Percentiles rank a stretch among this genome's conserved stretches.
These are phyloP conservation scores for Athene cunicularia DNA, from an alignment of 2,113 vertebrate species.

Conservation along the genomic window DNA sequence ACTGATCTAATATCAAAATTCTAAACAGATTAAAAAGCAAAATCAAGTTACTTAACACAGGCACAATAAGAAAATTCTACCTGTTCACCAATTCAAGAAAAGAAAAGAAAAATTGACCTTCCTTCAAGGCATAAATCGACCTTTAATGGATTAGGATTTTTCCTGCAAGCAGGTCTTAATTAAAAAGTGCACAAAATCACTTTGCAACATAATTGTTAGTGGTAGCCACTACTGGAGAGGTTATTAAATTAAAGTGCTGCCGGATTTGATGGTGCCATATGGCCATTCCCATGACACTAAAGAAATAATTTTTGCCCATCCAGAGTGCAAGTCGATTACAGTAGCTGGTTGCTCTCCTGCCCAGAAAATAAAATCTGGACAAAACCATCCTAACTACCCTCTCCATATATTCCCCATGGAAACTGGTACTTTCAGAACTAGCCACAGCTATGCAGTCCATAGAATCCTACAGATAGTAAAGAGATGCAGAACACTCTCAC, in stretches of 20 bases:
- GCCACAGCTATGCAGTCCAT: too few species aligned
- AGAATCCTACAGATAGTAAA: accelerated
- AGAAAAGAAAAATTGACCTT: constrained; percentile 29
- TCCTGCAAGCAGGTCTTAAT: constrained; percentile 26
- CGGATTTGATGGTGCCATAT: not conserved
- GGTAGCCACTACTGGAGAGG: not conserved
- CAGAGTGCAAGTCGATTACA: not conserved
- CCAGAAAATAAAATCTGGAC: not conserved
- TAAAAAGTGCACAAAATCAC: constrained; percentile 27
- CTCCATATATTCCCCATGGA: too few species aligned
- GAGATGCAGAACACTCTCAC: not conserved
- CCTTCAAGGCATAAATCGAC: constrained; percentile 23
- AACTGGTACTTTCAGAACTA: not conserved
- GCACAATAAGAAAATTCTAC: not conserved
- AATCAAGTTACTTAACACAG: not conserved
- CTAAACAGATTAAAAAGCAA: not conserved
- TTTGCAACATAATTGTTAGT: not conserved
- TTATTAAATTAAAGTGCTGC: constrained; percentile 4
- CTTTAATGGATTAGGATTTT: constrained; percentile 14
- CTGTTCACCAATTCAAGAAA: not conserved
- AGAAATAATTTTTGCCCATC: not conserved
- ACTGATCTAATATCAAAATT: not conserved
- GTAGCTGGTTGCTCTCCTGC: not conserved
- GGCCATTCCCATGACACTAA: not conserved
- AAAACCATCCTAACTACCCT: not conserved